These are phyloP conservation scores for Calcarius lapponicus DNA, from an alignment of 2,797 vertebrate species.

Conservation along the genomic window DNA sequence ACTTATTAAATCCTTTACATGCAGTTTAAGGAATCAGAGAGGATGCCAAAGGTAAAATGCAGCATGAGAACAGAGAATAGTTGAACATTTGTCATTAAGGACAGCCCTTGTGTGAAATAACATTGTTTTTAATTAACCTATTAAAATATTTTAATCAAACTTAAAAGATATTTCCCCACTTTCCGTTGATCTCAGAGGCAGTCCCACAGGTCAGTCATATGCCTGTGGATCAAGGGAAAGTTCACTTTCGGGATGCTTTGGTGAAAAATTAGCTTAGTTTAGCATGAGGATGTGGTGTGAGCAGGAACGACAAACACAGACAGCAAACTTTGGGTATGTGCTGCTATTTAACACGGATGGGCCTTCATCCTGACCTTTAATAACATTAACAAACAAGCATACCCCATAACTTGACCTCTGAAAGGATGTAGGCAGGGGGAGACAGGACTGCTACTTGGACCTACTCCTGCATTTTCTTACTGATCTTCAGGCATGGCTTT, in stretches of 20 bases:
- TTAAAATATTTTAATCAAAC: conserved; percentile 1
- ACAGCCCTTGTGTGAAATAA: neutral
- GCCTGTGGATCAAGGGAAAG: neutral
- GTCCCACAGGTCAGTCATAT: neutral
- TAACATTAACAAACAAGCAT: neutral
- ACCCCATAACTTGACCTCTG: neutral
- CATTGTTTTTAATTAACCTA: conserved; percentile 2
- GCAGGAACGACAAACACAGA: neutral
- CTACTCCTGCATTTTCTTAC: conserved; percentile 44
- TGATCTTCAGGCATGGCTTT: neutral
- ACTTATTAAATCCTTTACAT: conserved; percentile 17
- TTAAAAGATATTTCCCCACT: neutral
- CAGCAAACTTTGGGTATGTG: neutral
- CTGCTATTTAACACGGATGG: neutral
- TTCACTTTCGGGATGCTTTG: neutral
- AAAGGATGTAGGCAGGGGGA: neutral
- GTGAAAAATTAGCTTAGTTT: neutral
- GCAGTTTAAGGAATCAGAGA: neutral
- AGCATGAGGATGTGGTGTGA: neutral
- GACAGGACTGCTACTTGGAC: conserved; percentile 35
- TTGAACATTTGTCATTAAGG: neutral
- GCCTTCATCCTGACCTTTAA: neutral
- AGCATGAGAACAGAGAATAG: neutral
- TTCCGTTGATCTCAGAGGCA: conserved; percentile 38
- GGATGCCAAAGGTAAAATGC: conserved; percentile 21